Conservation (phyloP, 2,113 vertebrate genomes). For the Mystacornis crossleyi region DNA sequence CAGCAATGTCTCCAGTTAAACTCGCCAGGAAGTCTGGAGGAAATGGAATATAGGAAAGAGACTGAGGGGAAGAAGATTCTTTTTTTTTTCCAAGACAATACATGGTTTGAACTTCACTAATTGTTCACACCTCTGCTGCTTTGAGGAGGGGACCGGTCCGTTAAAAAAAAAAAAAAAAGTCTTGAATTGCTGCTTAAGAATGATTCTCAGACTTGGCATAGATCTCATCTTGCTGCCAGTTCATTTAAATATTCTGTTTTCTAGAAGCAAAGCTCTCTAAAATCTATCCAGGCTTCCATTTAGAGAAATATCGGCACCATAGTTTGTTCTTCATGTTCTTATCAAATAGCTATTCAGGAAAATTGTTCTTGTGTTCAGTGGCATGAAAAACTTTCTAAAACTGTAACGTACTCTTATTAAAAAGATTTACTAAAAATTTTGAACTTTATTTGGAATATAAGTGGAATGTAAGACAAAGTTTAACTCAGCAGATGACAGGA, state of each 20-base stretch:
- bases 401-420: neutral
- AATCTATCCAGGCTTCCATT: neutral
- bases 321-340: neutral
- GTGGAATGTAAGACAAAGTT: neutral
- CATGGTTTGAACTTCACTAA: neutral
- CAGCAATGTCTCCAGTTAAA: neutral
- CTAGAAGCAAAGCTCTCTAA: neutral
- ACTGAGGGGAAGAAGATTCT: neutral
- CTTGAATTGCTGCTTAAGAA: neutral
- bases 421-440: neutral
- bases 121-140: neutral
- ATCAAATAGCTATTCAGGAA: neutral
- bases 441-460: neutral
- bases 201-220: neutral
- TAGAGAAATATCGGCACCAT: neutral
- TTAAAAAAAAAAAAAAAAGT: neutral
- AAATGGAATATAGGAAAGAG: neutral
- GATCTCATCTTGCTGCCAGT: neutral
- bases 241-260: neutral
- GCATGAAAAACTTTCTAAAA: neutral
- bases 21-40: neutral
- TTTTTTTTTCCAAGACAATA: neutral
- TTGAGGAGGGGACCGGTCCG: neutral
- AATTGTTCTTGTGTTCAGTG: neutral
- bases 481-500: neutral